Base-by-base conservation (phyloP, 1,140 invertebrate species). In the Lepeophtheirus salmonis region DNA sequence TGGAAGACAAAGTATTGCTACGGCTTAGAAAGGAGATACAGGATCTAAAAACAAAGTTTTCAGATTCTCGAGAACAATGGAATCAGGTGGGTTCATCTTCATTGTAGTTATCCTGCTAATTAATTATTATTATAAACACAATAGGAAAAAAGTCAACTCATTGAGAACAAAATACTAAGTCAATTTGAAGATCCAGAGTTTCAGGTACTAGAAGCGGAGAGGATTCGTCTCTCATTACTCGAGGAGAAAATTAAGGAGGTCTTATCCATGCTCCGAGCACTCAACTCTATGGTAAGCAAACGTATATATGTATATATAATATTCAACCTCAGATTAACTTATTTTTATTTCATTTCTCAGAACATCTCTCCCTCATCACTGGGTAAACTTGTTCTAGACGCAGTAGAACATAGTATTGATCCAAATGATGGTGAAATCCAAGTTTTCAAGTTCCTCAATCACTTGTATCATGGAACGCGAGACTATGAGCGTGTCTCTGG, bases 391-490 rank as follows among this genome's bases (percentile, higher is more conserved):
- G 55, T 57, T 41, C 26, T 57, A 16, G 55, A 57, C 24, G 21
- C 55, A 2, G 55, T 57, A 41, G 55, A 57, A 41, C 55, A 25
- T 23, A 26, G 23, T 21, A 41, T 57, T 21, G 30, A 41, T 30
- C 55, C 55, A 1, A 14, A 17, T 3, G 17, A 17, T 21, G 55
- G 55, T 23, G 55, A 57, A 16, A 41, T 57, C 26, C 23, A 26
- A 41, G 55, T 57, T n/a, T 57, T 57, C 55, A 57, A 57, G 26
- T 57, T 57, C 55, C 55, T 57, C 26, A 57, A 57, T 25, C 55
- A 57, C 16, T 30, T 57, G 10, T 57, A 57, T 25, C 23, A 57
- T 25, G 21, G 20, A 18, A 25, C 55, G 14, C 23, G 55, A 14
- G 55, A 57, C 26, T 57, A 57, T 21, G 55, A 57, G 55, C 55